Base-by-base conservation (phyloP, 2,113 vertebrate genomes). In the Motacilla alba region DNA sequence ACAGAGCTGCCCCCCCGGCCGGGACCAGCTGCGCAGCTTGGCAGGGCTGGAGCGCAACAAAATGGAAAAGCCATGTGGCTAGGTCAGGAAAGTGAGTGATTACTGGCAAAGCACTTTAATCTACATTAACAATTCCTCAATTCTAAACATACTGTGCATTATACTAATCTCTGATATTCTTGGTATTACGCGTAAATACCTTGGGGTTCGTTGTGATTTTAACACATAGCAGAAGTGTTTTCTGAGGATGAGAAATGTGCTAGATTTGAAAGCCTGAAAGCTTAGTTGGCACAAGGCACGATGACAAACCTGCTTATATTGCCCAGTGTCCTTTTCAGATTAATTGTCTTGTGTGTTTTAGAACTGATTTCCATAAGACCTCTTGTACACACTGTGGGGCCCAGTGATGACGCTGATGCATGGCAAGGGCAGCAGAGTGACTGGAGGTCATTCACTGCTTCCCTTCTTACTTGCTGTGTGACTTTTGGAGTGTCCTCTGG, bases 231-330 rank as follows among this genome's bases (percentile, higher is more conserved):
- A 59, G 56, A 88, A 49, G 13, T 50, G 35, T 77, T 89, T 92
- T 75, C 55, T 7, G 4, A 59, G 41, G 44, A 37, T 4, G 33
- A 75, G 55, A 56, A 55, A 83, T 89, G 70, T 43, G 74, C 13
- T 75, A 44, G 84, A 62, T 49, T 69, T 76, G 73, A 93, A 70
- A 93, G 33, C 37, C 59, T 77, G 27, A 87, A 80, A 92, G 37
- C 59, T 73, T 73, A 85, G 41, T 9, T 91, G 94, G 72, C 62
- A 74, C 35, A 67, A 87, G 15, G 39, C 7, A 1, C 0, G 1
- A 39, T 28, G 52, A 49, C 73, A 91, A 75, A 84, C 39, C 67
- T 60, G 35, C 35, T 80, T 62, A 7, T 27, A 30, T 20, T 53
- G 72, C 64, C 56, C 43, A 21, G n/a, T 55, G 39, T 62, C 12